Evolutionary conservation across 1,140 invertebrate species (phyloP).

Genomic region (Periplaneta americana): DNA sequence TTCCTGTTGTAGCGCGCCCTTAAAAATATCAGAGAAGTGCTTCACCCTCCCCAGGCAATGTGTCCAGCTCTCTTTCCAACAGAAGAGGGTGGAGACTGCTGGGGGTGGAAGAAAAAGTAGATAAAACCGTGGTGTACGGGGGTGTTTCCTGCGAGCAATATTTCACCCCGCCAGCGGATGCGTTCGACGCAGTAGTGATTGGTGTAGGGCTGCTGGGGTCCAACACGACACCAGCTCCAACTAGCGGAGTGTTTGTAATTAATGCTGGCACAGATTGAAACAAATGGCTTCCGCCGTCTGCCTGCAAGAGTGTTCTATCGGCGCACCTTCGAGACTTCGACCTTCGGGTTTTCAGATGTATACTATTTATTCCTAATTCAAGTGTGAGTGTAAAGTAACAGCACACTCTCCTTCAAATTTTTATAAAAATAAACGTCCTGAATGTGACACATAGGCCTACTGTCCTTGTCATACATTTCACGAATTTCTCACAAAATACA

Average conservation of each 20-base stretch:
- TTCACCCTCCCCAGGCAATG: background rate
- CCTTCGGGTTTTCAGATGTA: no score
- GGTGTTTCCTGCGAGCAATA: constrained; percentile 3
- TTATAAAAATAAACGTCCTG: no score
- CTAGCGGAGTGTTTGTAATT: constrained; percentile 1
- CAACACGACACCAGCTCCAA: background rate
- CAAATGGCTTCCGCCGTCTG: constrained; percentile 5
- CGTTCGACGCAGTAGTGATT: background rate
- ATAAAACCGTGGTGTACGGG: background rate
- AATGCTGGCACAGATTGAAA: constrained; percentile 15
- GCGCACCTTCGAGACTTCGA: no score
- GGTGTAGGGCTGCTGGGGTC: background rate
- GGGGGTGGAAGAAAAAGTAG: background rate
- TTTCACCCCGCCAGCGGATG: background rate
- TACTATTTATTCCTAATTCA: no score
- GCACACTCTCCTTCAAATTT: no score
- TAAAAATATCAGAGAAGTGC: background rate
- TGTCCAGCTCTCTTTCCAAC: background rate
- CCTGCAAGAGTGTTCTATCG: no score
- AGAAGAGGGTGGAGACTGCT: background rate
- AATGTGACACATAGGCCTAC: no score
- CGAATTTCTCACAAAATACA: no score
- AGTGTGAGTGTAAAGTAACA: no score
- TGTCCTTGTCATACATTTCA: no score
- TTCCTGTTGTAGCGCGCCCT: background rate